These are phyloP conservation scores for Okamejei kenojei DNA, from an alignment of 2,797 vertebrate species.

Conservation along the genomic window DNA sequence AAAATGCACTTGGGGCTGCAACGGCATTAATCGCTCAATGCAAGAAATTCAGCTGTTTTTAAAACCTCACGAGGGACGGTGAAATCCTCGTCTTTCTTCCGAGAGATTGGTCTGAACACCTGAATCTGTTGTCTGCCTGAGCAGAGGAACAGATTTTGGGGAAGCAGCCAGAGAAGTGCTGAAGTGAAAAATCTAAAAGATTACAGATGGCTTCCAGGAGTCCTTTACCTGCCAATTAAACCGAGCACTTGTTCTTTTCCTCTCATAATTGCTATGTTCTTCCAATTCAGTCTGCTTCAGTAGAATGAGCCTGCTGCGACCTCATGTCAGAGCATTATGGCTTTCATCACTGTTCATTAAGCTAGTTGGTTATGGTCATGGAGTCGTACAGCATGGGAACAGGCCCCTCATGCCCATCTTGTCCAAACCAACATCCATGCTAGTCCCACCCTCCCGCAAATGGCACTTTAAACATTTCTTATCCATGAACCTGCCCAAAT, in stretches of 20 bases:
- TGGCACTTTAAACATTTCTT: too few species aligned
- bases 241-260: slow-evolving; percentile 25
- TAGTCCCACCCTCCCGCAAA: too few species aligned
- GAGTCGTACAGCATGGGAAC: too few species aligned
- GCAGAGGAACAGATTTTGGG: neutral
- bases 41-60: slow-evolving; percentile 38
- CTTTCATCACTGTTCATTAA: slow-evolving; percentile 1
- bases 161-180: neutral
- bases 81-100: slow-evolving; percentile 36
- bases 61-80: slow-evolving; percentile 29
- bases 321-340: slow-evolving; percentile 31
- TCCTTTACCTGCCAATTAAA: slow-evolving; percentile 35
- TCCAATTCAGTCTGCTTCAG: neutral
- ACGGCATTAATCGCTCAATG: slow-evolving; percentile 39
- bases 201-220: slow-evolving; percentile 11
- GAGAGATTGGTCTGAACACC: slow-evolving; percentile 39
- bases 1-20: slow-evolving; percentile 38
- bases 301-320: slow-evolving; percentile 21
- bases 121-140: neutral
- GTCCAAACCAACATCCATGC: too few species aligned
- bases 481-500: too few species aligned
- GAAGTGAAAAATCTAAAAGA: slow-evolving; percentile 33
- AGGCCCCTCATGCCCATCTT: too few species aligned
- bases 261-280: slow-evolving; percentile 34
- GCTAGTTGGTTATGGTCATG: neutral